Percentiles rank a stretch among this genome's conserved stretches.
phyloP scores from a whole-genome alignment of 2,113 vertebrate species.

The Recurvirostra avosetta region DNA sequence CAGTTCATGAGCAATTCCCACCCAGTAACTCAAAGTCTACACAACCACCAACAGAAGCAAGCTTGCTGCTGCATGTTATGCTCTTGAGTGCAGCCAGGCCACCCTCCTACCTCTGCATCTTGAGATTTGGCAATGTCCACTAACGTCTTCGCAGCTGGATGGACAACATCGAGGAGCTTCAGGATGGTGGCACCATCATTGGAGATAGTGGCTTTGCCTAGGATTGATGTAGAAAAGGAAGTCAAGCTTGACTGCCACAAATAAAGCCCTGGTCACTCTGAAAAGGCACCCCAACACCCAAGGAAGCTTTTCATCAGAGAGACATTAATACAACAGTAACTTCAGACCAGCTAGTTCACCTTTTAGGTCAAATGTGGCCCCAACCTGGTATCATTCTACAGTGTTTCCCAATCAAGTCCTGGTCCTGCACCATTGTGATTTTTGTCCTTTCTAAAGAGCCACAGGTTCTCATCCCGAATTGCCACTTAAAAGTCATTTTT shows the following conservation, averaged over 20 bases:
- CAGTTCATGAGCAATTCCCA: neutral
- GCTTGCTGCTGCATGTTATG: fast-evolving
- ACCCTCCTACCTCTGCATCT: conserved; percentile 89
- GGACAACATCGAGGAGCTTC: conserved; percentile 94
- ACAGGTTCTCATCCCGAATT: neutral
- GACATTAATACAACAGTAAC: fast-evolving
- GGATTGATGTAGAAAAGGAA: neutral
- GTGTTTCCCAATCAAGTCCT: neutral
- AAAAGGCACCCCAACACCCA: too few species aligned
- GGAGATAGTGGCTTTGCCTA: conserved; percentile 97
- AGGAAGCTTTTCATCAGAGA: neutral
- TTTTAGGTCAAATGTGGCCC: neutral
- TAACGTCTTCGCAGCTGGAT: conserved; percentile 93
- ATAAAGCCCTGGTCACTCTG: neutral
- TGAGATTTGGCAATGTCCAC: conserved; percentile 98
- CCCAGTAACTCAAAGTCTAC: fast-evolving
- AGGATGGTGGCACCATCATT: conserved; percentile 98
- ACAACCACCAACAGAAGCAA: fast-evolving
- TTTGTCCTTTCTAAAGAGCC: neutral
- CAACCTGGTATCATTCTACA: fast-evolving
- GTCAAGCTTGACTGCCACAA: fast-evolving
- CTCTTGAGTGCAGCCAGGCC: neutral
- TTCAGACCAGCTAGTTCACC: neutral
- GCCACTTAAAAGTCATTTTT: neutral
- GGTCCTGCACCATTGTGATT: neutral